Base-by-base conservation (phyloP, 2,888 invertebrate genomes). In the Plebejus anna region DNA sequence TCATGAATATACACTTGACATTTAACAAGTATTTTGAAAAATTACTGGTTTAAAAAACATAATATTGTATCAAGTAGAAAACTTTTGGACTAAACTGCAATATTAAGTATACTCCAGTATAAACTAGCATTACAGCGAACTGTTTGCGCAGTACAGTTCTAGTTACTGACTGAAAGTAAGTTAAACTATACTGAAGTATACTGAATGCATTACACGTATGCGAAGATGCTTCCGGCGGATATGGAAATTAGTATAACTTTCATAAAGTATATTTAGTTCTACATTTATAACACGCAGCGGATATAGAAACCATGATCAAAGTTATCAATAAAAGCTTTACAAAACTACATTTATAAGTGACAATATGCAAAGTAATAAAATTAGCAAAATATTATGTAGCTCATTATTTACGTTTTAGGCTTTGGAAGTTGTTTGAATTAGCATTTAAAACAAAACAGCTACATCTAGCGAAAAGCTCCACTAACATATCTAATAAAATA, bases 111-210 rank as follows among this genome's bases (percentile, higher is more conserved):
- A 55, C 4, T 55, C 55, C 11, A 55, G 55, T 16, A 16, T 55
- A 55, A 55, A 55, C 55, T 16, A 47, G 47, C 9, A 16, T 55
- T 28, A 61, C 59, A 22, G 59, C 9, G 4, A 28, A 28, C 28
- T 61, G 61, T 66, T 36, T 32, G 16, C 32, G 11, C 61, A 9
- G 22, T 61, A 16, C 66, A 66, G 66, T 66, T 66, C 32, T 13
- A 66, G 66, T 16, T 13, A 32, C 32, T 32, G 5, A 66, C 66
- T 36, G 32, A 66, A 66, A 66, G 66, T 66, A 66, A 36, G 66
- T 66, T 66, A 36, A 66, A 66, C 66, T 66, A 36, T 66, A 61
- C 61, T 61, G 16, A 77, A 77, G 75, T 57, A 75, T 59, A 75
- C 57, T 75, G 75, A 59, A 75, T 75, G 59, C n/a, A 75, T 66